Evolutionary conservation across 2,797 vertebrate species (phyloP).

Genomic region (Tapirus indicus): DNA sequence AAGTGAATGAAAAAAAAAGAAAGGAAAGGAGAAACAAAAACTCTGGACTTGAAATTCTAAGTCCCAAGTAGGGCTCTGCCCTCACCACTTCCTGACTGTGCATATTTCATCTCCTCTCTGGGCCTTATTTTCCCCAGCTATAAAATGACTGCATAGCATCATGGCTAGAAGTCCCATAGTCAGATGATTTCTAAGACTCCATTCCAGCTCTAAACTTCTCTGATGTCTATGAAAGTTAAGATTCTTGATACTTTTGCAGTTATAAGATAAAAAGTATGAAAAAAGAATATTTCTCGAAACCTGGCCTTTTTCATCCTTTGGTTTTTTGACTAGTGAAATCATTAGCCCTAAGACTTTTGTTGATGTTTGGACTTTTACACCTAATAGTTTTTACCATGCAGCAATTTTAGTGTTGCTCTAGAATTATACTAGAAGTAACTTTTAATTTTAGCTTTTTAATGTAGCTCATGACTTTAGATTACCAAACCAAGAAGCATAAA

Average conservation of each 20-base stretch:
- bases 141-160: not conserved
- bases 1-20: not conserved
- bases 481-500: not conserved
- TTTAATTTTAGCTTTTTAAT: slow-evolving; percentile 16
- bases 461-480: not conserved
- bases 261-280: not conserved
- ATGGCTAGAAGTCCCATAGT: not conserved
- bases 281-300: not conserved
- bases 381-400: not conserved
- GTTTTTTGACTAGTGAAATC: not conserved
- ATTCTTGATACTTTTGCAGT: not conserved
- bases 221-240: not conserved
- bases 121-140: not conserved
- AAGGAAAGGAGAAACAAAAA: not conserved
- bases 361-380: not conserved
- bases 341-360: not conserved
- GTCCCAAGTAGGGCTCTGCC: not conserved
- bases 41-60: not conserved
- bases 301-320: not conserved
- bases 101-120: not conserved
- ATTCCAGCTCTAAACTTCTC: not conserved
- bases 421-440: not conserved
- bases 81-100: not conserved
- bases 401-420: not conserved
- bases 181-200: not conserved